Evolutionary conservation across 2,113 vertebrate species (phyloP).

Genomic region (Mormyrus iriodes): DNA sequence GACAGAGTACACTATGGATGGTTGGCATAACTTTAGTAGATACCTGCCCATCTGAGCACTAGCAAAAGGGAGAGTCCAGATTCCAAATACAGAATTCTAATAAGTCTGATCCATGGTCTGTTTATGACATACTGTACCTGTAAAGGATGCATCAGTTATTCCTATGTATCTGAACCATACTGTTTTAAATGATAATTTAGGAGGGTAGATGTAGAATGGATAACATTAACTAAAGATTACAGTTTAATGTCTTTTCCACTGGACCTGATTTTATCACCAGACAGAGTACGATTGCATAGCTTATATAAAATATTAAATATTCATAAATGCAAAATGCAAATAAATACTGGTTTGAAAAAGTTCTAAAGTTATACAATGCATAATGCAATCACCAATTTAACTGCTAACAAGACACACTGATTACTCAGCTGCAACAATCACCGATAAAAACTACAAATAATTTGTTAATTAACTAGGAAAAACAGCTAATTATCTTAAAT

Average conservation of each 20-base stretch:
- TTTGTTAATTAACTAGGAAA: slow-evolving; percentile 13
- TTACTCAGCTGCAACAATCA: slow-evolving; percentile 12
- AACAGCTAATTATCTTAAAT: slow-evolving; percentile 13
- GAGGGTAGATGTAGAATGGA: not conserved
- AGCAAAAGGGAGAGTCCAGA: not conserved
- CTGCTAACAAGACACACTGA: slow-evolving; percentile 12
- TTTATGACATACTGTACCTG: not conserved
- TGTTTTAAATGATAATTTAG: not conserved
- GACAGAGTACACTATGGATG: not conserved
- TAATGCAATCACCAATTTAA: slow-evolving; percentile 17
- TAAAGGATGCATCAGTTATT: not conserved
- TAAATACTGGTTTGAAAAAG: not conserved
- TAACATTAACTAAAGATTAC: not conserved
- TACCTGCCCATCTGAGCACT: not conserved
- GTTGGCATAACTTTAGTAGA: not conserved
- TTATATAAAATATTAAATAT: slow-evolving; percentile 11
- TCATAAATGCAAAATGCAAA: slow-evolving; percentile 5
- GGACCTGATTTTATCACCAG: not conserved
- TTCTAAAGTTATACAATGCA: slow-evolving; percentile 10
- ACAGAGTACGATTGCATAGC: not conserved
- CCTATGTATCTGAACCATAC: not conserved
- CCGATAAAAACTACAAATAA: slow-evolving; percentile 8
- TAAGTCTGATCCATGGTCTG: not conserved
- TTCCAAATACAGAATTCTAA: not conserved
- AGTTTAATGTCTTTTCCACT: not conserved